A percentile compares a stretch with the other conserved stretches of the same genome.
phyloP scores from a whole-genome alignment of 2,797 vertebrate genomes.

The Acrocephalus scirpaceus region DNA sequence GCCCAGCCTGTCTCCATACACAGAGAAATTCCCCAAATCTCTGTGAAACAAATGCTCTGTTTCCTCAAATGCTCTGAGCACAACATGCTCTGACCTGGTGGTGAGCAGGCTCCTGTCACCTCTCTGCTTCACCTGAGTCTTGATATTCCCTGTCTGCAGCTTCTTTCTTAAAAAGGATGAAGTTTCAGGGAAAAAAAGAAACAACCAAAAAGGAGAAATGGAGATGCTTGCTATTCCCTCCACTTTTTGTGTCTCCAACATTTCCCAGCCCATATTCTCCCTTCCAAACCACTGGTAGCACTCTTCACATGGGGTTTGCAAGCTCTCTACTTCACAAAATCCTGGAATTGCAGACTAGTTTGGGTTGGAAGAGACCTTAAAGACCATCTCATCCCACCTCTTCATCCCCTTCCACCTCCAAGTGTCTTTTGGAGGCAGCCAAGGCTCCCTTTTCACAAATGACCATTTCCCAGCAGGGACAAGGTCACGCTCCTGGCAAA shows the following conservation, averaged over 20 bases:
- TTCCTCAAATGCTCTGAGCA: background rate
- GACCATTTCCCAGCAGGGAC: conserved; percentile 12
- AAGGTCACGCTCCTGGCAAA: background rate
- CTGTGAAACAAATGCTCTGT: background rate
- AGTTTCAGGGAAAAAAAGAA: background rate
- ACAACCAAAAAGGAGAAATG: background rate
- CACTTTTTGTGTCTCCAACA: background rate
- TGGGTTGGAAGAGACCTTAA: background rate
- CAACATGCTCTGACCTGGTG: rapidly evolving
- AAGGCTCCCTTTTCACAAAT: background rate
- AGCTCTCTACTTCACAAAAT: background rate
- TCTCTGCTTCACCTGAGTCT: background rate
- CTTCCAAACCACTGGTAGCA: background rate
- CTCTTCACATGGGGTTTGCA: rapidly evolving
- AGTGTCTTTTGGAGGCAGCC: rapidly evolving
- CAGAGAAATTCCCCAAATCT: background rate
- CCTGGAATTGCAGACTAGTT: background rate
- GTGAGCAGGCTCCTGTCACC: background rate
- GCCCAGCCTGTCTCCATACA: rapidly evolving
- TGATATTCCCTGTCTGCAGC: background rate
- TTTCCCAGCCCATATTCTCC: background rate
- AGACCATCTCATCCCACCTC: background rate
- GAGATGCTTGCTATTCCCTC: background rate
- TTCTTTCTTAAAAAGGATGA: background rate
- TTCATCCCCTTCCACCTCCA: background rate